These are phyloP conservation scores for Benthosema pterotum DNA, from an alignment of 2,797 vertebrate genomes.

Conservation along the genomic window DNA sequence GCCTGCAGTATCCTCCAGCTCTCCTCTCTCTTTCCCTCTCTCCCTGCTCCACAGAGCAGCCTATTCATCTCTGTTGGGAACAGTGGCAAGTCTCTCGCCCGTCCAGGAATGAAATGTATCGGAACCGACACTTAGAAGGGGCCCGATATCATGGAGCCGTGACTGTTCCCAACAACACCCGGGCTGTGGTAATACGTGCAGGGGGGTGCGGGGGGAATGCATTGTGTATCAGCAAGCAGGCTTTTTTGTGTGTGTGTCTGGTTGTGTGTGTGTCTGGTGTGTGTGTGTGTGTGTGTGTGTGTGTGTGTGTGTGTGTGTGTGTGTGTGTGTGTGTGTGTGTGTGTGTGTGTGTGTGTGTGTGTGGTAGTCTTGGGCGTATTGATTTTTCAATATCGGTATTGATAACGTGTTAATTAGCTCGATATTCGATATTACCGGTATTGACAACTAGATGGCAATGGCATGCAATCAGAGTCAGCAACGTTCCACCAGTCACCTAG, in stretches of 20 bases:
- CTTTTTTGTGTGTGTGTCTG: background rate
- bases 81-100: conserved; percentile 62
- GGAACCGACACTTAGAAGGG: conserved; percentile 43
- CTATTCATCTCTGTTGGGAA: conserved; percentile 73
- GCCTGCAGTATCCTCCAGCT: conserved; percentile 11
- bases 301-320: background rate
- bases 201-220: background rate
- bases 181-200: conserved; percentile 44
- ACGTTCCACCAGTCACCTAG: no score
- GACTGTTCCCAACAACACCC: conserved; percentile 46
- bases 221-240: background rate
- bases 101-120: conserved; percentile 46
- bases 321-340: background rate
- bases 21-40: conserved; percentile 37
- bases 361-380: no score
- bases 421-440: no score
- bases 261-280: background rate
- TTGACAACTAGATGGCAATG: no score
- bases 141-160: no score
- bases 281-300: background rate
- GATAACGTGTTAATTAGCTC: no score
- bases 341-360: background rate
- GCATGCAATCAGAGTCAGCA: no score
- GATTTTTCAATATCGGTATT: no score
- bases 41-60: conserved; percentile 55